Percentiles rank a stretch among this genome's conserved stretches.
Evolutionary conservation across 2,888 invertebrate genomes (phyloP).

Genomic region (Andrena fulva): DNA sequence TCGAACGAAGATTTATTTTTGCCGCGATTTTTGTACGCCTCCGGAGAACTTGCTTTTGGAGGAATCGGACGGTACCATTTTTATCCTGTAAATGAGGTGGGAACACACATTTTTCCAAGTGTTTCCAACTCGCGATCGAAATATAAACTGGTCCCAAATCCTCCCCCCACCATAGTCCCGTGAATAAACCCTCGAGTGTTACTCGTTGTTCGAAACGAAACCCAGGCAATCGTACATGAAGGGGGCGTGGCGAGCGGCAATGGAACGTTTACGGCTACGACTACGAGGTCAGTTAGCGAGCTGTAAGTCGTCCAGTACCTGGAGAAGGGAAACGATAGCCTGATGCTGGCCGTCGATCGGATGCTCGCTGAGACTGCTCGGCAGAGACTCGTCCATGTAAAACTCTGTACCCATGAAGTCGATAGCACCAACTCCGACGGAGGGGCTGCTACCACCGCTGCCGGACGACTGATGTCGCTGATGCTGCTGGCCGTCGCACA

Average conservation of each 20-base stretch:
- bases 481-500: slow-evolving; percentile 83
- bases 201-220: neutral
- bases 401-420: slow-evolving; percentile 93
- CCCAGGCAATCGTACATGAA: neutral
- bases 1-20: neutral
- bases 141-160: neutral
- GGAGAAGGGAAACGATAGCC: slow-evolving; percentile 84
- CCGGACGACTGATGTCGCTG: slow-evolving; percentile 82
- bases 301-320: slow-evolving; percentile 84
- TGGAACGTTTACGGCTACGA: slow-evolving; percentile 80
- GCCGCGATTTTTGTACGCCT: neutral
- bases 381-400: slow-evolving; percentile 95
- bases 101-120: no score
- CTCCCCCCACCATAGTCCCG: neutral
- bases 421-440: slow-evolving; percentile 82
- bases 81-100: no score
- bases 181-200: neutral
- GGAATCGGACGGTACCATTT: no score
- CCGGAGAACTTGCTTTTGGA: no score
- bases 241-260: slow-evolving; percentile 59
- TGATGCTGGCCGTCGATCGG: slow-evolving; percentile 85
- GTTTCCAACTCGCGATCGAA: no score
- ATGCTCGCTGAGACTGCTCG: slow-evolving; percentile 92
- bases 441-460: slow-evolving; percentile 82
- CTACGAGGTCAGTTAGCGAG: slow-evolving; percentile 78